These are phyloP conservation scores for Bungarus multicinctus DNA, from an alignment of 2,113 vertebrate genomes.

Conservation along the genomic window DNA sequence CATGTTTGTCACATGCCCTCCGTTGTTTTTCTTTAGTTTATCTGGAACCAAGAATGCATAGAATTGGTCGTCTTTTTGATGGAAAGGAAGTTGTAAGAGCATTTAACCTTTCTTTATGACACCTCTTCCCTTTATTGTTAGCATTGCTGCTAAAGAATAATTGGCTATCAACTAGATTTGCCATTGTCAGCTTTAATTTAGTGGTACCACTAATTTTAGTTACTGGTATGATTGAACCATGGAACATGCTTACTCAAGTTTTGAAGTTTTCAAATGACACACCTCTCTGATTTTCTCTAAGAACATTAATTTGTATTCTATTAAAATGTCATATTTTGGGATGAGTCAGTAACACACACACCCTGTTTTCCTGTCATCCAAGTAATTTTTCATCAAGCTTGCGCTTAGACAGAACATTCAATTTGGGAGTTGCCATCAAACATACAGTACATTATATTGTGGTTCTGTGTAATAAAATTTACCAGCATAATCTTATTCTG, in stretches of 20 bases:
- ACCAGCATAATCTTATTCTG: neutral
- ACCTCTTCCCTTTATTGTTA: neutral
- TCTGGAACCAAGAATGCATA: neutral
- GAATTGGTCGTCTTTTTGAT: neutral
- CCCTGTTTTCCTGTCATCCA: constrained; percentile 9
- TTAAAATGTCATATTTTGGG: neutral
- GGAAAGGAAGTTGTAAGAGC: neutral
- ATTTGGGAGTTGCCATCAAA: neutral
- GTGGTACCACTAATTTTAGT: neutral
- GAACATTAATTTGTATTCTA: neutral
- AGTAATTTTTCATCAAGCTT: constrained; percentile 8
- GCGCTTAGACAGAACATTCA: neutral
- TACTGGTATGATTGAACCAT: neutral
- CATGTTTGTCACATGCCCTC: neutral
- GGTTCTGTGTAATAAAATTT: neutral
- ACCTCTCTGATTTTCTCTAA: neutral
- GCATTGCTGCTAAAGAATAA: neutral
- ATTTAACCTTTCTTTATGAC: neutral
- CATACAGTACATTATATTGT: neutral
- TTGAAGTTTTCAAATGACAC: neutral
- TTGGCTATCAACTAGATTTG: neutral
- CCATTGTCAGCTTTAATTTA: neutral
- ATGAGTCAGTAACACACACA: constrained; percentile 10
- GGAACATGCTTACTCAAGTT: neutral
- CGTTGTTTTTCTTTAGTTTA: neutral